Evolutionary conservation across 2,888 invertebrate species (phyloP).

Genomic region (Hoplodrina blanda): DNA sequence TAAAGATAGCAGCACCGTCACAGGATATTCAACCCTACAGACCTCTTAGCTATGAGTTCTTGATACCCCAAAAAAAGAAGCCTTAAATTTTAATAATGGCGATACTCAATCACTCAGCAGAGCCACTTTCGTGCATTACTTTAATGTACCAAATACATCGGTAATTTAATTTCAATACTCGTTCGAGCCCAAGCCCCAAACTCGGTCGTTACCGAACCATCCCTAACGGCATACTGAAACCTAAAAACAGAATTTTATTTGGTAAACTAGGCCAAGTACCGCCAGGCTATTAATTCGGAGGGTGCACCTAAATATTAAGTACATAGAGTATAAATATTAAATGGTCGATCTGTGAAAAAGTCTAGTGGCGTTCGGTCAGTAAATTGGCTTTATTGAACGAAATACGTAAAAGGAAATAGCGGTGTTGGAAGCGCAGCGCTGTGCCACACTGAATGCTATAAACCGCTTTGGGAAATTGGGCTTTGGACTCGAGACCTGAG

Average conservation of each 20-base stretch:
- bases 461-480: conserved; percentile 16
- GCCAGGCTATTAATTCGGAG: conserved; percentile 57
- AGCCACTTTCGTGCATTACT: conserved; percentile 35
- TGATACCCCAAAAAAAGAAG: conserved; percentile 3
- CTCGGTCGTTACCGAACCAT: conserved; percentile 46
- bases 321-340: conserved; percentile 66
- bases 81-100: neutral
- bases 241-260: conserved; percentile 59
- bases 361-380: conserved; percentile 62
- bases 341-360: conserved; percentile 62
- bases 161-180: conserved; percentile 62
- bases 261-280: conserved; percentile 55
- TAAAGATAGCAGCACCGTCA: no score
- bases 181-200: conserved; percentile 44
- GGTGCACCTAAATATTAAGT: conserved; percentile 64
- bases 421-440: conserved; percentile 38
- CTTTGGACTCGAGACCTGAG: neutral
- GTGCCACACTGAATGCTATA: conserved; percentile 56
- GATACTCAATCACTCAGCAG: conserved; percentile 28
- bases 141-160: conserved; percentile 47
- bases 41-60: neutral
- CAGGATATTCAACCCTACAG: no score
- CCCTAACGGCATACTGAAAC: conserved; percentile 53
- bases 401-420: conserved; percentile 66
- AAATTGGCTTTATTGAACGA: conserved; percentile 71